A percentile compares a stretch with the other conserved stretches of the same genome.
phyloP scores from a whole-genome alignment of 2,113 vertebrate species.

The Oryzias javanicus region DNA sequence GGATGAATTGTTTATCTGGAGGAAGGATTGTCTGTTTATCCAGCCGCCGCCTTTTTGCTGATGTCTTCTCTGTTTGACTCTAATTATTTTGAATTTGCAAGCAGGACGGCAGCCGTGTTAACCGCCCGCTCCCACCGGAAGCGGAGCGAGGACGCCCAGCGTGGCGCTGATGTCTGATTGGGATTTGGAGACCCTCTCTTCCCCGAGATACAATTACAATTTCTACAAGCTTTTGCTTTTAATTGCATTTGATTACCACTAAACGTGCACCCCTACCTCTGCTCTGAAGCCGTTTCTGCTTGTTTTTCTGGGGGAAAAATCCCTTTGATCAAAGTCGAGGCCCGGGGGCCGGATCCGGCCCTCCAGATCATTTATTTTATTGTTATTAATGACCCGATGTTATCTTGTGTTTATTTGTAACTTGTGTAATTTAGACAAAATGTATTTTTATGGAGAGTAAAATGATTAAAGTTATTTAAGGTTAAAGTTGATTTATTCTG shows the following conservation, averaged over 20 bases:
- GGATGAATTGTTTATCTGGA: slow-evolving; percentile 7
- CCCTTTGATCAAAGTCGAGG: too few species aligned
- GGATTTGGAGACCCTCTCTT: slow-evolving; percentile 17
- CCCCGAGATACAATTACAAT: slow-evolving; percentile 24
- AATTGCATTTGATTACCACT: slow-evolving; percentile 20
- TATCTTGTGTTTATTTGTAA: too few species aligned
- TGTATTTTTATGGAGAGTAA: too few species aligned
- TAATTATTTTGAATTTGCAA: slow-evolving; percentile 38
- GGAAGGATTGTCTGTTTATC: slow-evolving; percentile 14
- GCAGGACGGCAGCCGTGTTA: slow-evolving; percentile 16
- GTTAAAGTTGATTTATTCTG: too few species aligned
- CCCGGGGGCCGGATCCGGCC: too few species aligned
- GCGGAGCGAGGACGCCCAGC: slow-evolving; percentile 52
- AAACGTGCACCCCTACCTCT: slow-evolving; percentile 10
- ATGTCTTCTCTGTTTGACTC: slow-evolving; percentile 25
- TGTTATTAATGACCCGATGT: too few species aligned
- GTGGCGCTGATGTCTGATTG: slow-evolving; percentile 56
- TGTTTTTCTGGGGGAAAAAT: neutral
- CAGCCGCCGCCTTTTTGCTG: slow-evolving; percentile 4
- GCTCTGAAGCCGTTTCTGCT: slow-evolving; percentile 5
- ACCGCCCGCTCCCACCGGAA: slow-evolving; percentile 30
- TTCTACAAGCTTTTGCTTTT: slow-evolving; percentile 20
- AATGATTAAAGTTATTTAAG: too few species aligned
- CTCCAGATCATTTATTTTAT: too few species aligned
- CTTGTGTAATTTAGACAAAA: too few species aligned